Evolutionary conservation across 2,888 invertebrate genomes (phyloP), one percentile per base, ranked within the genome.

Genomic region (Craniophora ligustri): DNA sequence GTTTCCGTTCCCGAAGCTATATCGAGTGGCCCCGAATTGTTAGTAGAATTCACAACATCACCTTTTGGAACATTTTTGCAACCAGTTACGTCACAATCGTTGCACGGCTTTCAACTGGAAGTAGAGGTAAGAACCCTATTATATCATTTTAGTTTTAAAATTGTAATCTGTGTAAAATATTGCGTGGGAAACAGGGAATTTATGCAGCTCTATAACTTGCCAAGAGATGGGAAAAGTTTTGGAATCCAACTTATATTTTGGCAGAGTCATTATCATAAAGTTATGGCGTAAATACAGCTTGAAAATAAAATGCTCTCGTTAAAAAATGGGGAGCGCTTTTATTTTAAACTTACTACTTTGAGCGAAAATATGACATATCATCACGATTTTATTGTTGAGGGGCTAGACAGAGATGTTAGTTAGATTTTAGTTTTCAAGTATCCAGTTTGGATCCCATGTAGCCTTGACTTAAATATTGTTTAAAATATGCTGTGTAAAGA

Each of bases 71-170:
- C 98, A 66, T 97, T 98, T 87, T 94, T 97, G 69, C 96, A 97
- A 85, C 97, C 97, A 3, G 95, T 96, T 11, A 96, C 96, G 18
- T 94, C 95, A 34, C 95, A 97, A 84, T 96, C 97, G 2, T 93
- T 98, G 39, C 97, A 98, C 84, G 98, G 98, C 66, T 98, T 98
- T 87, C 98, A 98, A 82, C 92, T 98, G 42, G 97, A 98, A 94
- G 97, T 98, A 64, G 96, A 94, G 88, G 94, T 93, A 74, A 7
- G 40, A 23, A 16, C 10, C 15, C 23, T 42, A 32, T 40, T 19
- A 14, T 6, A 32, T 45, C 36, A 38, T 30, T 30, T 2, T n/a
- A 28, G 28, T 31, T 34, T 3, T 3, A 18, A 45, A 44, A 51
- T 45, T 34, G 28, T 66, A 64, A 67, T 62, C 63, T 60, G 38